A percentile compares a stretch with the other conserved stretches of the same genome.
Evolutionary conservation across 2,888 invertebrate species (phyloP).

Genomic region (Nomada fabriciana): DNA sequence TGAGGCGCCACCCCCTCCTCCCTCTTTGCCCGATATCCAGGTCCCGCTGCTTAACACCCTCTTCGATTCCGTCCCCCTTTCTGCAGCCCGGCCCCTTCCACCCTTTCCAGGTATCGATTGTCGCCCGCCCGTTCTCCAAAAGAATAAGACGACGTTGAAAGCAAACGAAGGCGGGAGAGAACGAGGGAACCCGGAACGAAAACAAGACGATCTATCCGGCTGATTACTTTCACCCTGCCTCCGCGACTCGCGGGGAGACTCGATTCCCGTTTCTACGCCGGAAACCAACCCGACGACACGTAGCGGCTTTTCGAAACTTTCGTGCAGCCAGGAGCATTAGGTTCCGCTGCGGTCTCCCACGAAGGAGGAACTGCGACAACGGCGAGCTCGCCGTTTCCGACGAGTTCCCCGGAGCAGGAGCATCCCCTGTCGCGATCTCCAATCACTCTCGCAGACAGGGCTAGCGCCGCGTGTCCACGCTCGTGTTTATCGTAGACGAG

Average conservation of each 20-base stretch:
- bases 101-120: constrained; percentile 80
- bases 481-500: constrained; percentile 75
- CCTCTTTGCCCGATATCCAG: constrained; percentile 50
- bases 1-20: constrained; percentile 79
- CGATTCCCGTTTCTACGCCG: neutral
- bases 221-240: constrained; percentile 78
- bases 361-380: constrained; percentile 27
- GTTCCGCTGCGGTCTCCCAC: neutral
- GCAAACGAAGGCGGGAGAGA: constrained; percentile 32
- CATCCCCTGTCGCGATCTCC: neutral
- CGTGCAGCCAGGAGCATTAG: neutral
- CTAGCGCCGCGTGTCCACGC: constrained; percentile 75
- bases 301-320: neutral
- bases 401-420: neutral
- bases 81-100: constrained; percentile 38
- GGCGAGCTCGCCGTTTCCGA: constrained; percentile 22
- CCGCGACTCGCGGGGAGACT: constrained; percentile 16
- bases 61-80: constrained; percentile 42
- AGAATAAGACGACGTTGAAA: constrained; percentile 59
- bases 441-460: constrained; percentile 26
- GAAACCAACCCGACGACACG: constrained; percentile 30
- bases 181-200: constrained; percentile 65
- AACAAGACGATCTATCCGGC: constrained; percentile 69
- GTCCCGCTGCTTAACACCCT: constrained; percentile 44
- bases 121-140: constrained; percentile 70